These are phyloP conservation scores for Coluber constrictor DNA, from an alignment of 2,797 vertebrate species.

Conservation along the genomic window DNA sequence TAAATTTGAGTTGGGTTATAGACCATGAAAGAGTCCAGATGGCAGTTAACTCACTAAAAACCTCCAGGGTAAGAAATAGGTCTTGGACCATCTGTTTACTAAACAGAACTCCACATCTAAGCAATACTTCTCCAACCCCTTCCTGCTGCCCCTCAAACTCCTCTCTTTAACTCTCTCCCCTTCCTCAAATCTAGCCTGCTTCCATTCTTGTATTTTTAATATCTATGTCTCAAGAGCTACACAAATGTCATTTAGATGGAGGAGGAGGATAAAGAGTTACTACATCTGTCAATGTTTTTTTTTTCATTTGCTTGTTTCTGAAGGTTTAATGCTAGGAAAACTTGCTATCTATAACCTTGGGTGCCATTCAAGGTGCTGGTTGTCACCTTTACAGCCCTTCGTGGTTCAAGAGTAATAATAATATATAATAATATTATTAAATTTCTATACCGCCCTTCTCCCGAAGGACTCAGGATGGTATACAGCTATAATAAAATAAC, in stretches of 20 bases:
- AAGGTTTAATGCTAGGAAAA: neutral
- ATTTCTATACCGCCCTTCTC: too few species aligned
- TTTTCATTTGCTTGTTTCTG: neutral
- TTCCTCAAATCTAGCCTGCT: neutral
- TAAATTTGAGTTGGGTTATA: neutral
- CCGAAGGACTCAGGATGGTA: too few species aligned
- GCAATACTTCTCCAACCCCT: neutral
- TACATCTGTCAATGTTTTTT: neutral
- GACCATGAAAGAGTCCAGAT: neutral
- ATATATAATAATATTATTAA: too few species aligned
- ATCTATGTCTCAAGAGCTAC: neutral
- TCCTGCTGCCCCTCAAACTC: neutral
- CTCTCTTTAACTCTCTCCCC: neutral
- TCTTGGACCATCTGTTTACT: slow-evolving; percentile 21
- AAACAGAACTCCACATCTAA: slow-evolving; percentile 18
- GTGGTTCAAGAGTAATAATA: too few species aligned
- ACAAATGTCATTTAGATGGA: neutral
- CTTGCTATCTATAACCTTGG: neutral
- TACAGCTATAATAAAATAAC: too few species aligned
- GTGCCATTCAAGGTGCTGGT: neutral
- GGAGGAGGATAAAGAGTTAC: neutral
- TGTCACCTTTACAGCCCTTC: neutral
- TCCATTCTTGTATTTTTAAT: neutral
- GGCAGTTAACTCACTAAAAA: neutral
- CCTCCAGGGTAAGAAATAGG: slow-evolving; percentile 10